Conservation (phyloP, 2,113 vertebrate species). For the Microcebus murinus region DNA sequence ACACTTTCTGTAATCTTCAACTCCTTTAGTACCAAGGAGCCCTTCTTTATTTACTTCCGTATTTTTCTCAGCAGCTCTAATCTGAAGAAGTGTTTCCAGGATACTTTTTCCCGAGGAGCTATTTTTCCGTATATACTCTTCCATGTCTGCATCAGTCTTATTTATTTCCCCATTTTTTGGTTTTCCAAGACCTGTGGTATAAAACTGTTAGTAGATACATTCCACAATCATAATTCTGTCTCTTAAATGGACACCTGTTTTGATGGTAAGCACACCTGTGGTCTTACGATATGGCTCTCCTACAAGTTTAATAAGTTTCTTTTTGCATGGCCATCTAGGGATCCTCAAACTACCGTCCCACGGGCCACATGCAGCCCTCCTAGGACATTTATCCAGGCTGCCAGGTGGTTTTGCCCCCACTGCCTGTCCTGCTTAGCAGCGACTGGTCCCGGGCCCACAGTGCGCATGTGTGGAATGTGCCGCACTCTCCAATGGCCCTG, state of each 20-base stretch:
- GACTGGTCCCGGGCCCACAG: too few species aligned
- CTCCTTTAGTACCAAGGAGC: constrained; percentile 87
- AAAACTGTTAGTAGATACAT: constrained; percentile 96
- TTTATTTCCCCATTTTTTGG: constrained; percentile 92
- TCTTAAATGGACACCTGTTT: constrained; percentile 93
- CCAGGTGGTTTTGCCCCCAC: too few species aligned
- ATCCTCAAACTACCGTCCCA: too few species aligned
- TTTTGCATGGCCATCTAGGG: constrained; percentile 91
- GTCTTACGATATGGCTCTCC: constrained; percentile 90
- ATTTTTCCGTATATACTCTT: constrained; percentile 94
- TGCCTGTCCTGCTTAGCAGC: too few species aligned
- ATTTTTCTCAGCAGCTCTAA: constrained; percentile 82
- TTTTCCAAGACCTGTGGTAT: constrained; percentile 99
- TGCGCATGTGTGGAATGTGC: too few species aligned
- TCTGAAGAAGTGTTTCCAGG: constrained; percentile 87
- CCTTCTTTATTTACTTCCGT: constrained; percentile 81
- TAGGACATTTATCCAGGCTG: too few species aligned
- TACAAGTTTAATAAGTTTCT: constrained; percentile 94
- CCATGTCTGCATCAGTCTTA: constrained; percentile 94
- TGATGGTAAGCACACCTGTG: constrained; percentile 92
- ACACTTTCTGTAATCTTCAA: constrained; percentile 90
- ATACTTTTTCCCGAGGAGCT: constrained; percentile 91
- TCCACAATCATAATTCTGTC: constrained; percentile 95
- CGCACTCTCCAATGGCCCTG: too few species aligned
- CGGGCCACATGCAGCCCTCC: too few species aligned